Evolutionary conservation across 1,140 invertebrate genomes (phyloP).

Genomic region (Bombus waltoni): DNA sequence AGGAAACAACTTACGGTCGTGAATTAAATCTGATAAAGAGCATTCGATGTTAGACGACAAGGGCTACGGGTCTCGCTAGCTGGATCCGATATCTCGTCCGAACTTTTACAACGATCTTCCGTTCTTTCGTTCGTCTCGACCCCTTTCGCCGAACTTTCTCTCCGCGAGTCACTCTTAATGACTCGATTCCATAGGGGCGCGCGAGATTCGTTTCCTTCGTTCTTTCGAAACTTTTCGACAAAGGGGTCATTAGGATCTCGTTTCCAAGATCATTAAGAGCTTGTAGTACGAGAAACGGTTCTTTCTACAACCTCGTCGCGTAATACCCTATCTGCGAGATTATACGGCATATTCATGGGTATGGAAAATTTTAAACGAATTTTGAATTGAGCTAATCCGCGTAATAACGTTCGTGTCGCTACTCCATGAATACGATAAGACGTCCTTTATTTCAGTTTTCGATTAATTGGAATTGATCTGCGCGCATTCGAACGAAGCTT

Average conservation of each 20-base stretch:
- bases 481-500: background rate
- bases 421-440: background rate
- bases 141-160: slow-evolving; percentile 37
- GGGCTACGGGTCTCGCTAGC: background rate
- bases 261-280: slow-evolving; percentile 34
- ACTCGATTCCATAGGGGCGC: slow-evolving; percentile 20
- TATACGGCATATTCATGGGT: background rate
- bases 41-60: background rate
- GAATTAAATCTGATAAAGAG: slow-evolving; percentile 25
- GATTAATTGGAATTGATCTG: too few relatives aligned
- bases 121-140: slow-evolving; percentile 38
- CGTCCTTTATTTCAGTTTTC: background rate
- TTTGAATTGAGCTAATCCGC: background rate
- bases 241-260: slow-evolving; percentile 39
- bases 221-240: slow-evolving; percentile 41
- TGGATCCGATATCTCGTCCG: slow-evolving; percentile 13
- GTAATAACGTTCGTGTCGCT: too few relatives aligned
- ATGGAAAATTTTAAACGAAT: background rate
- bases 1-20: slow-evolving; percentile 18
- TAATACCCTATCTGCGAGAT: background rate
- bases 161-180: slow-evolving; percentile 35
- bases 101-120: slow-evolving; percentile 29
- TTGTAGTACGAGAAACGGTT: slow-evolving; percentile 4
- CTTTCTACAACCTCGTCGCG: background rate
- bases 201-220: slow-evolving; percentile 10